Evolutionary conservation across 2,888 invertebrate species (phyloP), one percentile per base, ranked within the genome.

Genomic region (Odontomyia ornata): DNA sequence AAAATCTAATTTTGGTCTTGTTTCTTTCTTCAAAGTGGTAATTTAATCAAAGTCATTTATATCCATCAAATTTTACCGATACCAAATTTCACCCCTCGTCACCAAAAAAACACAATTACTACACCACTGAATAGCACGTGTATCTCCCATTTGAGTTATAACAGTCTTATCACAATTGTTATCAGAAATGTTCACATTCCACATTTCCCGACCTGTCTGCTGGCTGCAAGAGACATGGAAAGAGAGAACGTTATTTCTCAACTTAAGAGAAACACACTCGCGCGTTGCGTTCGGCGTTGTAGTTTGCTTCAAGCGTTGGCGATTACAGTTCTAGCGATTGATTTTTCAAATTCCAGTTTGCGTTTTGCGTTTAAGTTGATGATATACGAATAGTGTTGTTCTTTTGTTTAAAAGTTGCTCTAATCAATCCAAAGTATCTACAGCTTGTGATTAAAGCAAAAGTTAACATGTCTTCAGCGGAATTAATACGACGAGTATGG

Each of bases 271-370:
- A 52, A 52, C 52, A 52, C 15, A 52, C 4, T 52, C 15, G 15
- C 4, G 52, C 52, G 52, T 52, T 18, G 52, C 52, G 52, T 52
- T 9, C 9, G 5, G 36, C 36, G 36, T 36, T 36, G 5, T 5
- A 9, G 52, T n/a, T n/a, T n/a, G n/a, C n/a, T n/a, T n/a, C n/a
- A n/a, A 52, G 18, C 52, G 52, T 9, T 52, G 3, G 52, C 15
- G 52, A 18, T 52, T 52, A 4, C 7, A 52, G 52, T 43, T 43
- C 43, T 7, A 13, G 52, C 52, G 15, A 52, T 52, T 18, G 5
- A 52, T 52, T 52, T n/a, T 52, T n/a, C n/a, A n/a, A n/a, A n/a
- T n/a, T n/a, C n/a, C 52, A 52, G 52, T 52, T 52, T n/a, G 52
- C 52, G 52, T 52, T 52, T 13, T 9, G 52, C 52, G 52, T 52